phyloP scores from a whole-genome alignment of 1,140 invertebrate species.

The Sinonovacula constricta region DNA sequence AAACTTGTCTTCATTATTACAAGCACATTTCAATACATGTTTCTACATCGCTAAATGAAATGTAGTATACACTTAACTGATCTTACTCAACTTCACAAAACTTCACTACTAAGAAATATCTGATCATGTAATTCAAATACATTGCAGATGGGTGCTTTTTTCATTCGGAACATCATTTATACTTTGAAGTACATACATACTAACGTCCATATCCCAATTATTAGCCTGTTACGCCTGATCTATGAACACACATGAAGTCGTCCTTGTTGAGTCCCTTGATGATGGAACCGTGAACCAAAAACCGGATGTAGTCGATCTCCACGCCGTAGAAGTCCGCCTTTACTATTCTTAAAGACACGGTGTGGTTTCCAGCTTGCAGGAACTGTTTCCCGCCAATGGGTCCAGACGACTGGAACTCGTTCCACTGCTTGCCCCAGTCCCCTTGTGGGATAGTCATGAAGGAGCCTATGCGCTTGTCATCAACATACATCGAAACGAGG shows the following conservation, averaged over 20 bases:
- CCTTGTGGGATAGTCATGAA: slow-evolving; percentile 17
- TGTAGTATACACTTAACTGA: too few relatives aligned
- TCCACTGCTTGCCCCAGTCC: slow-evolving; percentile 39
- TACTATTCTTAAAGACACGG: slow-evolving; percentile 5
- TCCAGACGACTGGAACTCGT: slow-evolving; percentile 42
- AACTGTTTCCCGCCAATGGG: slow-evolving; percentile 9
- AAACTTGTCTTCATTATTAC: too few relatives aligned
- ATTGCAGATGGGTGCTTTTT: too few relatives aligned
- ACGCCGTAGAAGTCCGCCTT: slow-evolving; percentile 39
- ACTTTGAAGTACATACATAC: too few relatives aligned
- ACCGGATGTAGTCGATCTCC: slow-evolving; percentile 49
- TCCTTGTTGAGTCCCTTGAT: slow-evolving; percentile 9
- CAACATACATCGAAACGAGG: slow-evolving; percentile 26
- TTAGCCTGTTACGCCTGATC: too few relatives aligned
- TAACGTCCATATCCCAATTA: too few relatives aligned
- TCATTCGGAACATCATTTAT: too few relatives aligned
- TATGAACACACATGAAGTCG: slow-evolving; percentile 42
- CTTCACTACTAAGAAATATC: too few relatives aligned
- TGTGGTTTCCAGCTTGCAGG: slow-evolving; percentile 27
- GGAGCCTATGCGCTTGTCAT: slow-evolving; percentile 24
- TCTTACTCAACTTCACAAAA: too few relatives aligned
- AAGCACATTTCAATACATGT: too few relatives aligned
- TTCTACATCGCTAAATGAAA: too few relatives aligned
- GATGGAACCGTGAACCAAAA: slow-evolving; percentile 31
- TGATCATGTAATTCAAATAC: too few relatives aligned